Percentiles rank a stretch among this genome's conserved stretches.
phyloP scores from a whole-genome alignment of 1,140 invertebrate species.

The Heliconius himera region DNA sequence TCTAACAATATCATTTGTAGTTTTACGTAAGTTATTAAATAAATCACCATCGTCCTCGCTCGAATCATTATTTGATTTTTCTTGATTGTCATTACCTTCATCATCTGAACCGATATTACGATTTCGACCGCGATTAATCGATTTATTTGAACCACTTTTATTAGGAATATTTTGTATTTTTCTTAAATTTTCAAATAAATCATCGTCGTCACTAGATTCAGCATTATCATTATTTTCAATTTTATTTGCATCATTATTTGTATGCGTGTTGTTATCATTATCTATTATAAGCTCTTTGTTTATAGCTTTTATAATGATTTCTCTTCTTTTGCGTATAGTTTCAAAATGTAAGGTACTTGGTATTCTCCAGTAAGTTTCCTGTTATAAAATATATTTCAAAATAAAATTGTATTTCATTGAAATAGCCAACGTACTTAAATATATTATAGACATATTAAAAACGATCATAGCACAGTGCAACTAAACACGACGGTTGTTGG shows the following conservation, averaged over 20 bases:
- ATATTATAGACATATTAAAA: too few species aligned
- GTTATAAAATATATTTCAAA: too few species aligned
- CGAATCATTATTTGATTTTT: conserved; percentile 49
- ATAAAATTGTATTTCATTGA: too few species aligned
- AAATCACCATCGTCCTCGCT: conserved; percentile 71
- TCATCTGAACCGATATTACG: not conserved
- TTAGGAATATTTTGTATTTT: conserved; percentile 49
- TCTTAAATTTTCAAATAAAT: conserved; percentile 67
- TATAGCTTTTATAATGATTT: conserved; percentile 70
- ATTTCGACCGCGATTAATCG: conserved; percentile 26
- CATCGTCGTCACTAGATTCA: conserved; percentile 68
- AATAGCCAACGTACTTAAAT: too few species aligned
- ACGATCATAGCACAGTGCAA: too few species aligned
- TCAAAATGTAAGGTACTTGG: too few species aligned
- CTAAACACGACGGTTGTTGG: too few species aligned
- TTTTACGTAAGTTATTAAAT: conserved; percentile 66
- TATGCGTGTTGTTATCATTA: not conserved
- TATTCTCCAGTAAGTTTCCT: too few species aligned
- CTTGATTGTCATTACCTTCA: conserved; percentile 2
- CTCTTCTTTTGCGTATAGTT: conserved; percentile 67
- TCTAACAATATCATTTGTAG: conserved; percentile 34
- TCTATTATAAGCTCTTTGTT: conserved; percentile 68
- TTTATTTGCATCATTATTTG: conserved; percentile 13
- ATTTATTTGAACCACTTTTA: conserved; percentile 28
- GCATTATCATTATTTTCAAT: conserved; percentile 15